phyloP scores from a whole-genome alignment of 1,140 invertebrate species.

The Heliconius hermathena region DNA sequence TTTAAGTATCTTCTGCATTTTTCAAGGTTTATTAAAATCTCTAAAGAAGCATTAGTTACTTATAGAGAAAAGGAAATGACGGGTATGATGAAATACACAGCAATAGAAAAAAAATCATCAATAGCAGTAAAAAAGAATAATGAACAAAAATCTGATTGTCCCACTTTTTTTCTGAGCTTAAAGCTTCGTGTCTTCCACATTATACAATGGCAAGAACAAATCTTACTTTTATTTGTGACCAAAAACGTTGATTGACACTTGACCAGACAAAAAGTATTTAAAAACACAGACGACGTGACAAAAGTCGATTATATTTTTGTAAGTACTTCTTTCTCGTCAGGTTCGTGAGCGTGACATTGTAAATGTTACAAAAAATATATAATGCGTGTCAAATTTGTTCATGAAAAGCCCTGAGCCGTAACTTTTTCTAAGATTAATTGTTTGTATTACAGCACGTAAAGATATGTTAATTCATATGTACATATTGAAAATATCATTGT shows the following conservation, averaged over 20 bases:
- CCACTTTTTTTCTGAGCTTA: neutral
- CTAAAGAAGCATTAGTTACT: neutral
- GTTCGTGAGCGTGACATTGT: conserved; percentile 7
- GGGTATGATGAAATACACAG: too few relatives aligned
- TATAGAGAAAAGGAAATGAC: neutral
- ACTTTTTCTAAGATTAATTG: neutral
- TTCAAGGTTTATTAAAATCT: neutral
- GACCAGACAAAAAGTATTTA: neutral
- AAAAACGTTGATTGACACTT: conserved; percentile 9
- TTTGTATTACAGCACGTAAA: neutral
- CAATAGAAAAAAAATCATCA: too few relatives aligned
- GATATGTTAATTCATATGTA: too few relatives aligned
- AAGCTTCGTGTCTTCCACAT: conserved; percentile 1
- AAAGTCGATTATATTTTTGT: conserved; percentile 30
- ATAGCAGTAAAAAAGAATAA: neutral
- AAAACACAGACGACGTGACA: conserved; percentile 26
- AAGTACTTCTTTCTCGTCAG: conserved; percentile 14
- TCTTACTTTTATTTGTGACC: neutral
- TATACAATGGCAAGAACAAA: conserved; percentile 18
- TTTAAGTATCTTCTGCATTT: neutral
- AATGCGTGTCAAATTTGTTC: neutral
- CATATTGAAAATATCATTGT: too few relatives aligned
- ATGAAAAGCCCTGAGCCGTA: neutral
- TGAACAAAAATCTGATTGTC: neutral
- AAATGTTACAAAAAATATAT: neutral